Evolutionary conservation across 2,888 invertebrate species (phyloP).

Genomic region (Molanna angustata): DNA sequence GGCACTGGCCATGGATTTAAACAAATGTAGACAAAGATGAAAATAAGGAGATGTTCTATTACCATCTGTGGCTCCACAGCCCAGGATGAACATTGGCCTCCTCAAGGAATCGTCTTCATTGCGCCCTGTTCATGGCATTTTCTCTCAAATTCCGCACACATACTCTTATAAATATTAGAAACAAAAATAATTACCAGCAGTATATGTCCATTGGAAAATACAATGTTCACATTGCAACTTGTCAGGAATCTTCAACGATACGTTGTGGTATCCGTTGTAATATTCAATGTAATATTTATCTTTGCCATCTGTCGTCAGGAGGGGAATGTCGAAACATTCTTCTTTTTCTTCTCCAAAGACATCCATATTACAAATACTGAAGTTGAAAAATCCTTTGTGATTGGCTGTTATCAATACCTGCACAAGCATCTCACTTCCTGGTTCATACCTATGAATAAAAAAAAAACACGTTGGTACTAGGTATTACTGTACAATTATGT

Average conservation of each 20-base stretch:
- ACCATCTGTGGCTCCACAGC: too few species aligned
- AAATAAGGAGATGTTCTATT: too few species aligned
- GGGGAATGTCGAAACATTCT: conserved; percentile 47
- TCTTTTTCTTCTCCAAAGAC: conserved; percentile 46
- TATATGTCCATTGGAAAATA: conserved; percentile 56
- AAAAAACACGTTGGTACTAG: too few species aligned
- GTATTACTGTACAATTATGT: too few species aligned
- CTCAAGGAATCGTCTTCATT: background rate
- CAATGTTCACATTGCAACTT: conserved; percentile 52
- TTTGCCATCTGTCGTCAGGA: conserved; percentile 40
- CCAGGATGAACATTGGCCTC: too few species aligned
- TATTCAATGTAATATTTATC: conserved; percentile 20
- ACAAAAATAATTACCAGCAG: conserved; percentile 49
- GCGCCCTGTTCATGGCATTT: too few species aligned
- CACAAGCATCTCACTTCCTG: conserved; percentile 38
- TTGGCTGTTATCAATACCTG: conserved; percentile 45
- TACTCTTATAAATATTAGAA: too few species aligned
- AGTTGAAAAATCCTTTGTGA: conserved; percentile 50
- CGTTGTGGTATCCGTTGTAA: conserved; percentile 36
- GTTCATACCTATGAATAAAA: conserved; percentile 36
- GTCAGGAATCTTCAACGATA: conserved; percentile 43
- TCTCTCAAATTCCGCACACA: background rate
- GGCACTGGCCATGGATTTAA: too few species aligned
- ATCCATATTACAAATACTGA: conserved; percentile 51
- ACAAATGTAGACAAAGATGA: too few species aligned